These are phyloP conservation scores for Cheirogaleus major DNA, from an alignment of 2,797 vertebrate genomes.

Conservation along the genomic window DNA sequence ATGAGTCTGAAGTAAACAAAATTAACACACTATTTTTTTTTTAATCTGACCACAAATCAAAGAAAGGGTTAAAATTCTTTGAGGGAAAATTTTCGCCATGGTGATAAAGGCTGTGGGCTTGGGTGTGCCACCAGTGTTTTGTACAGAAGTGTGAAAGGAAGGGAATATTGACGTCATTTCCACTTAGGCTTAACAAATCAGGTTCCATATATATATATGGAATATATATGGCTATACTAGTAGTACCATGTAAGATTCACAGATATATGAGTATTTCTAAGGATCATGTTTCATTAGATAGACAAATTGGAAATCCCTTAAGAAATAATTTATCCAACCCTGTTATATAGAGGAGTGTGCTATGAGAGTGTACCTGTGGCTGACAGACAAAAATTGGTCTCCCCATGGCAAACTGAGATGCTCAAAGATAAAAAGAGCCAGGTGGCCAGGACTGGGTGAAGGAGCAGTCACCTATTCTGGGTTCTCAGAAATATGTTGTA, in stretches of 20 bases:
- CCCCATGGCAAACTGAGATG: not conserved
- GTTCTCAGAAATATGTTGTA: not conserved
- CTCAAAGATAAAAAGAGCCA: not conserved
- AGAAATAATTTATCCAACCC: not conserved
- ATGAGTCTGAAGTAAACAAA: not conserved
- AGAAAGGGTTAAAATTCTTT: not conserved
- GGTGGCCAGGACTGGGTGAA: not conserved
- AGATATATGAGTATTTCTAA: not conserved
- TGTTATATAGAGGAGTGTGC: not conserved
- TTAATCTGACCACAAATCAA: not conserved
- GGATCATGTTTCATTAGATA: not conserved
- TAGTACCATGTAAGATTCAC: not conserved
- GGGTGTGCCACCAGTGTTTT: not conserved
- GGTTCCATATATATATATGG: not conserved
- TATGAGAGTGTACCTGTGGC: not conserved
- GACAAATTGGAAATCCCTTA: not conserved
- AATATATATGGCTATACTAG: not conserved
- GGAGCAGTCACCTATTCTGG: not conserved
- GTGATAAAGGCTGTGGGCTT: not conserved
- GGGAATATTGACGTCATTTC: not conserved
- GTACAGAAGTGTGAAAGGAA: not conserved
- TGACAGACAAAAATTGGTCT: not conserved
- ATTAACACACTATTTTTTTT: not conserved
- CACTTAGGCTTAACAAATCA: not conserved
- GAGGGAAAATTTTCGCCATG: not conserved